Base-by-base conservation (phyloP, 2,888 invertebrate species). In the Parnassius smintheus region DNA sequence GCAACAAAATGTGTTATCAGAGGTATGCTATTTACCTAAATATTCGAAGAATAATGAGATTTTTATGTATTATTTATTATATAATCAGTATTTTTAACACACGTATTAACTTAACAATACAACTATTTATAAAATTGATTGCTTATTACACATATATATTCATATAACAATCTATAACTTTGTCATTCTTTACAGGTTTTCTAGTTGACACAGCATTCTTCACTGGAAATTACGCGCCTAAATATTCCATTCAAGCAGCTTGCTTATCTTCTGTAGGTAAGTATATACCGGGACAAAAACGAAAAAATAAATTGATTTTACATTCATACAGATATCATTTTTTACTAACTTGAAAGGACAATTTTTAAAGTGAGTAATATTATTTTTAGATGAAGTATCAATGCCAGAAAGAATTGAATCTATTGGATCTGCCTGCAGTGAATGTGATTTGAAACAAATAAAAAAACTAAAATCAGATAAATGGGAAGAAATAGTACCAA, bases 191-290 rank as follows among this genome's bases (percentile, higher is more conserved):
- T 80, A 9, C 70, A 92, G 92, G 92, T 52, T 72, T 94, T 11
- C 77, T 93, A 48, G 84, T 94, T 0, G 94, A 94, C 70, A 94
- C 94, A 0, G 93, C 93, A 2, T 93, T 88, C 75, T 94, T 94
- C 72, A 94, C 94, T 1, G 94, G 94, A 61, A 94, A 94, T 75
- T 93, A 91, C 72, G 92, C 93, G 0, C 94, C 94, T 0, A 92
- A 92, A 72, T 93, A 93, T 76, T 94, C 94, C 0, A 85, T 94
- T 51, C 94, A 94, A 81, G 94, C 93, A 0, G 93, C 93, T 0
- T 80, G 84, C 52, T 80, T 94, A 25, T 82, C 86, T 1, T 71
- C 86, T 56, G 81, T 90, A 87, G 93, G 94, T 94, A 70, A 68
- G 75, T 72, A 61, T n/a, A 1, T 18, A 2, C 9, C 10, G 22